Conservation (phyloP, 2,888 invertebrate species). For the Plebejus anna region DNA sequence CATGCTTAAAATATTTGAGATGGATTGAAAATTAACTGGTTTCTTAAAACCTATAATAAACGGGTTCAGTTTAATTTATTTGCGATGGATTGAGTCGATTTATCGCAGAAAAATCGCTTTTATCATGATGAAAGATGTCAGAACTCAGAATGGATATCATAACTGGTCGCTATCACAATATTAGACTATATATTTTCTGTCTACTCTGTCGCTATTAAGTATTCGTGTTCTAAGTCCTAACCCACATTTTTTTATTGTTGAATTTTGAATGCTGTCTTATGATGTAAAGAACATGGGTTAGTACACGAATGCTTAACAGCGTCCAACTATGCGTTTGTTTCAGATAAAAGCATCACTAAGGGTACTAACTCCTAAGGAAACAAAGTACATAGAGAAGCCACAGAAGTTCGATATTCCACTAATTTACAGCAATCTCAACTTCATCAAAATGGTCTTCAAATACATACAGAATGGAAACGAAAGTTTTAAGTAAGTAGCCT, state of each 20-base stretch:
- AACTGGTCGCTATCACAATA: no score
- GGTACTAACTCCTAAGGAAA: constrained; percentile 63
- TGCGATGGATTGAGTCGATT: background rate
- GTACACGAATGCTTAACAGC: no score
- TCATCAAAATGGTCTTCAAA: constrained; percentile 61
- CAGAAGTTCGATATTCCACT: constrained; percentile 68
- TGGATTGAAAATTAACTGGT: no score
- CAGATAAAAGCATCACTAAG: constrained; percentile 41
- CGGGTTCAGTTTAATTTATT: background rate
- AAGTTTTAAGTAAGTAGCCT: constrained; percentile 61
- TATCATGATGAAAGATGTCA: background rate
- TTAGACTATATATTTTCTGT: no score
- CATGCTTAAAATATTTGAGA: no score
- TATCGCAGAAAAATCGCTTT: background rate
- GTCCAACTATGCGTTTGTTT: no score
- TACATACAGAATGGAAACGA: constrained; percentile 57
- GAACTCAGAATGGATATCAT: background rate
- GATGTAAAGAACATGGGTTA: no score
- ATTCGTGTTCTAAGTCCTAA: no score
- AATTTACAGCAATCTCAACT: constrained; percentile 66
- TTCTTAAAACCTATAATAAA: no score
- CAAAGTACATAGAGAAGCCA: constrained; percentile 62
- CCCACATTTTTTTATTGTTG: no score
- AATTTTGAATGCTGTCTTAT: no score
- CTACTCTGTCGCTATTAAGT: no score